These are phyloP conservation scores for Aphis gossypii DNA, from an alignment of 1,140 invertebrate species.

Conservation along the genomic window DNA sequence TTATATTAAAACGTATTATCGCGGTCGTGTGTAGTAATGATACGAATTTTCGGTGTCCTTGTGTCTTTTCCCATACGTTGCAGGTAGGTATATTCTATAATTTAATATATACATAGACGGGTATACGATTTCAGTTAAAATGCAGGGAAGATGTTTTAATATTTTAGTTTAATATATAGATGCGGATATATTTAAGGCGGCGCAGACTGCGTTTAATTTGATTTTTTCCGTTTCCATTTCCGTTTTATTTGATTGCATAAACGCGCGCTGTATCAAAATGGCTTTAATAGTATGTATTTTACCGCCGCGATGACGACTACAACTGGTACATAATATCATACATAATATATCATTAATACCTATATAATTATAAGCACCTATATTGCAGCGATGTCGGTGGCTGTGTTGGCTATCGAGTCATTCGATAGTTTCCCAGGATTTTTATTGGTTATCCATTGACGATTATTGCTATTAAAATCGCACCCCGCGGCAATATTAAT, in stretches of 20 bases:
- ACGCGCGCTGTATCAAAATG: not conserved
- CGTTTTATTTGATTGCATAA: not conserved
- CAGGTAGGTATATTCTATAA: not conserved
- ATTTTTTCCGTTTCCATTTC: constrained; percentile 17
- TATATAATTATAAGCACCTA: not conserved
- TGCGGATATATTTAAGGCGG: not conserved
- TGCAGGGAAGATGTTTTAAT: not conserved
- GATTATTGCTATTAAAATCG: not conserved
- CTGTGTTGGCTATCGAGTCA: not conserved
- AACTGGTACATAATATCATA: not conserved
- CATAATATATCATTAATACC: not conserved
- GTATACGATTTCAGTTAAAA: not conserved
- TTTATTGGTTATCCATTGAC: not conserved
- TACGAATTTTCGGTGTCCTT: constrained; percentile 38
- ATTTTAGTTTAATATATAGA: constrained; percentile 44
- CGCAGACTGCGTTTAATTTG: not conserved
- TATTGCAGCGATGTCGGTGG: not conserved
- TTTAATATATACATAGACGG: not conserved
- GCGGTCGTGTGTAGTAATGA: not conserved
- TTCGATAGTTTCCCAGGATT: constrained; percentile 25
- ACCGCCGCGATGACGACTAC: not conserved
- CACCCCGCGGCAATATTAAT: not conserved
- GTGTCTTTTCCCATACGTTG: constrained; percentile 23
- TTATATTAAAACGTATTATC: constrained; percentile 27
- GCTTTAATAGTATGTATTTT: not conserved